These are phyloP conservation scores for Ferrisia virgata DNA, from an alignment of 2,888 invertebrate species.

Conservation along the genomic window DNA sequence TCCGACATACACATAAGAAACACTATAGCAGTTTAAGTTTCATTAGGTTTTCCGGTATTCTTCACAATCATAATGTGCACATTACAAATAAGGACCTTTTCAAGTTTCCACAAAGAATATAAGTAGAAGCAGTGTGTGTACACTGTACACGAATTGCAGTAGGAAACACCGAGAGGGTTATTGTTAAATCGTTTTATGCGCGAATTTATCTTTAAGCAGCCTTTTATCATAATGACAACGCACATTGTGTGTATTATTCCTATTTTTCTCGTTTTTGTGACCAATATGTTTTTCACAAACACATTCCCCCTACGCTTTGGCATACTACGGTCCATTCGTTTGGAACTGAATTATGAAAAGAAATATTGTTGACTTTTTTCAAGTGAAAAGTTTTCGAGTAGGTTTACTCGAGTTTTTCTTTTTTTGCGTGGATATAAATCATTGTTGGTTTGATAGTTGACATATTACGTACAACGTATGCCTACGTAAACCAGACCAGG, in stretches of 20 bases:
- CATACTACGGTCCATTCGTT: conserved; percentile 22
- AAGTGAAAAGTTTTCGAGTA: conserved; percentile 20
- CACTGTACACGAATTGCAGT: background rate
- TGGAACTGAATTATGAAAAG: conserved; percentile 39
- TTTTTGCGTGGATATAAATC: background rate
- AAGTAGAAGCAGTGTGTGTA: background rate
- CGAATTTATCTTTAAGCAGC: conserved; percentile 41
- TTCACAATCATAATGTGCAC: conserved; percentile 38
- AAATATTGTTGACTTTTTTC: conserved; percentile 42
- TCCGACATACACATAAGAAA: background rate
- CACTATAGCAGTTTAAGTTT: conserved; percentile 41
- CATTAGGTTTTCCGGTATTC: conserved; percentile 40
- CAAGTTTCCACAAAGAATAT: conserved; percentile 25
- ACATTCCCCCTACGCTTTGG: background rate
- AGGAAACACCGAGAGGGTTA: conserved; percentile 36
- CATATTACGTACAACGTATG: background rate
- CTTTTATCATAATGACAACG: conserved; percentile 42
- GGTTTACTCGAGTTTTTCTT: conserved; percentile 2
- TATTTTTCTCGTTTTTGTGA: conserved; percentile 31
- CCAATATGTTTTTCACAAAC: conserved; percentile 37
- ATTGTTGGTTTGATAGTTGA: background rate
- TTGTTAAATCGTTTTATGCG: conserved; percentile 42
- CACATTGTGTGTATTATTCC: conserved; percentile 31
- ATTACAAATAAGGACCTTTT: conserved; percentile 38
- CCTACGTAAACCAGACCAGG: background rate